Evolutionary conservation across 1,140 invertebrate genomes (phyloP), one percentile per base, ranked within the genome.

Genomic region (Oscheius sp.): DNA sequence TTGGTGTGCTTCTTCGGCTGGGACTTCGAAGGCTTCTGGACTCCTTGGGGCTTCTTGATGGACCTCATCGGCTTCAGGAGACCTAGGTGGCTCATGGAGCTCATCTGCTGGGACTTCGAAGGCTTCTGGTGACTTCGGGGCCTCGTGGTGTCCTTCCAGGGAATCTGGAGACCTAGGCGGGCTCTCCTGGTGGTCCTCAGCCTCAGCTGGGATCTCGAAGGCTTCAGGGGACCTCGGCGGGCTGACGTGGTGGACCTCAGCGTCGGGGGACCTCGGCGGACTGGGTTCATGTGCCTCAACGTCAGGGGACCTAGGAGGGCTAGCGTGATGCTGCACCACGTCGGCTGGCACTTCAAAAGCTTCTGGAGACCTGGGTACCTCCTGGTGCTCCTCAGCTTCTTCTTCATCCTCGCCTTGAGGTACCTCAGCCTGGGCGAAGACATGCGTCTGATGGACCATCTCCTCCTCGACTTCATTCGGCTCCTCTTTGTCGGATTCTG

Each of bases 401-500:
- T 23, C 15, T 15, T 55, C 49, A 7, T 55, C 49, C 23, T 55
- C 49, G 49, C 23, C 15, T 15, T 55, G 49, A 55, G 49, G 23
- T 13, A 4, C 49, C 28, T 7, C n/a, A n/a, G n/a, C n/a, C n/a
- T 23, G 7, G 49, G 49, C 15, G 49, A 55, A 7, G 23, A n/a
- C 7, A 23, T 7, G 49, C 7, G 7, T 4, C 23, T 13, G 4
- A 23, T 7, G 49, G 23, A 20, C 15, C 4, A 20, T 26, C 38
- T 10, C 10, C 38, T 42, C 38, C 10, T 42, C 10, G 38, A 10
- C 10, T 55, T 55, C 49, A 55, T 55, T 15, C 7, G 15, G 49
- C 28, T 55, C 49, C 4, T 55, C 49, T 23, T 55, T 3, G 26
- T 68, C 67, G 10, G 58, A 49, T 31, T 59, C 55, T n/a, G 67